Conservation (phyloP, 2,888 invertebrate species). For the Trachelus iudaicus region DNA sequence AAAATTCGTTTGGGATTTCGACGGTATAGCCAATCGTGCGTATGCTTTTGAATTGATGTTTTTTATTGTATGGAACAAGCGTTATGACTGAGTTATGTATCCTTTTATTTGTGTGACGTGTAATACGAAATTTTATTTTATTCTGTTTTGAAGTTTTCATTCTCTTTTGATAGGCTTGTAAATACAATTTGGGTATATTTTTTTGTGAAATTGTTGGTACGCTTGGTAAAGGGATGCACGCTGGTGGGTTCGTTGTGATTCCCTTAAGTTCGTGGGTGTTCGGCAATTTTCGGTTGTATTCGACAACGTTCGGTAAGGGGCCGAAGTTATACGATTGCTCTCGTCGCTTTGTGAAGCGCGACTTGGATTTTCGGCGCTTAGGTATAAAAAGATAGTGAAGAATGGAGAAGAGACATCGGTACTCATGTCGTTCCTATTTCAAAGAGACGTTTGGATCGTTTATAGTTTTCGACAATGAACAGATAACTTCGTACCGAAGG, state of each 20-base stretch:
- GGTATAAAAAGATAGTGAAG: not conserved
- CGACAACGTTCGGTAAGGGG: not conserved
- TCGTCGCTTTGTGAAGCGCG: not conserved
- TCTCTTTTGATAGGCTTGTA: not conserved
- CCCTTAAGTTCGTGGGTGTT: not conserved
- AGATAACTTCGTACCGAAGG: not conserved
- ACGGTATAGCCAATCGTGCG: not conserved
- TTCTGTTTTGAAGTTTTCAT: not conserved
- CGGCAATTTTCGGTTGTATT: not conserved
- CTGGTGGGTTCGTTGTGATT: not conserved
- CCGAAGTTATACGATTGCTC: not conserved
- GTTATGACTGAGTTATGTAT: not conserved
- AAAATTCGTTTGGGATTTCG: not conserved
- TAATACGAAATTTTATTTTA: not conserved
- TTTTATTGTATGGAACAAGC: not conserved
- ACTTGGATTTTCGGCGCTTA: not conserved
- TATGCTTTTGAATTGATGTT: not conserved
- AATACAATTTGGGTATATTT: not conserved
- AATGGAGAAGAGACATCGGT: not conserved
- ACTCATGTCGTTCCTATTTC: not conserved
- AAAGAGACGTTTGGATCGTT: not conserved
- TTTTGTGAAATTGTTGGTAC: not conserved
- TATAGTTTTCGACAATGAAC: not conserved
- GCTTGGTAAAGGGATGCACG: not conserved
- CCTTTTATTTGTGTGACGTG: not conserved